Evolutionary conservation across 2,113 vertebrate genomes (phyloP), one percentile per base, ranked within the genome.

Genomic region (Typhlomys cinereus): DNA sequence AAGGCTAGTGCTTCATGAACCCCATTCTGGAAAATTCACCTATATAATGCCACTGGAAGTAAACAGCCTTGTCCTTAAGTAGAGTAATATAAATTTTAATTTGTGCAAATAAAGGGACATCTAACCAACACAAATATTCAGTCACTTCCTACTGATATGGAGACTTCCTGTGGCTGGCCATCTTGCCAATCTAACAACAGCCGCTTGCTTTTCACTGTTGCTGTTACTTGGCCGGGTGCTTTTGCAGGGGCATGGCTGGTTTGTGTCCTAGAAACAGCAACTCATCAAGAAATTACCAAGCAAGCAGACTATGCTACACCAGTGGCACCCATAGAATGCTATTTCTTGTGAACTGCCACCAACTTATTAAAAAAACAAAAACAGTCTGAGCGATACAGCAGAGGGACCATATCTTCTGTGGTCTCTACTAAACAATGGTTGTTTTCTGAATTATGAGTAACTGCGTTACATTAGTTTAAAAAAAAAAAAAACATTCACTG

Each of bases 231-330:
- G 25, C 29, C 81, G 44, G 41, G 92, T 85, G 78, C 89, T 95
- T 97, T 95, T 94, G 81, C 69, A 86, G 94, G 70, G 74, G 93
- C 94, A 66, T 71, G 92, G 89, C 94, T 97, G 96, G 90, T 89
- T 74, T 61, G 54, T 57, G 54, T 92, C 85, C 90, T 96, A 95
- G 93, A 89, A 97, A 95, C 84, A 95, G 50, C 92, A 95, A 95
- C 95, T 92, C 88, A 95, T 95, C 95, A 93, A 62, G 0, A 95
- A 91, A 73, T 90, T 94, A 93, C 88, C 91, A 89, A 3, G 0
- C 64, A 87, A 95, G 64, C 34, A 93, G 93, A 61, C 89, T 89
- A 50, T 52, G 1, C 74, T 79, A 73, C 23, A 46, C 20, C 9
- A 21, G 48, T 17, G 71, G 61, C 39, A 25, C 31, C 20, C 3